Conservation (phyloP, 2,113 vertebrate genomes). For the Monarcha castaneiventris region DNA sequence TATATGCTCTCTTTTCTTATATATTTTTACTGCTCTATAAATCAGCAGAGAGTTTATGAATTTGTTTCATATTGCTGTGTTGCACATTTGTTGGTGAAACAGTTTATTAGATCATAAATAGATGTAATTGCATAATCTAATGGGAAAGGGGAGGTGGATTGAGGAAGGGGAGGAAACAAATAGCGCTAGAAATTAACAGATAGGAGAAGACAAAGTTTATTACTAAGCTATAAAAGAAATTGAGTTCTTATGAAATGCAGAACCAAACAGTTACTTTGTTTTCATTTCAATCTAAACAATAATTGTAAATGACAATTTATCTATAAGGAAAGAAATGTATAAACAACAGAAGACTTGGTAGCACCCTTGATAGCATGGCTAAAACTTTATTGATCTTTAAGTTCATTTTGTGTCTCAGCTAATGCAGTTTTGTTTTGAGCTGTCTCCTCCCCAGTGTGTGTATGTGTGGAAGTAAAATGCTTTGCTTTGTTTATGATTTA, state of each 20-base stretch:
- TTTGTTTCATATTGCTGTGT: background rate
- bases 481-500: background rate
- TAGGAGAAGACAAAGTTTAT: background rate
- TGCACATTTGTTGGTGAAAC: background rate
- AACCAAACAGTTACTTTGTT: background rate
- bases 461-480: background rate
- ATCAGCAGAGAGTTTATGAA: conserved; percentile 3
- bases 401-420: background rate
- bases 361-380: background rate
- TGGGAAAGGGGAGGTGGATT: background rate
- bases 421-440: background rate
- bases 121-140: conserved; percentile 4
- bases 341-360: background rate
- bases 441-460: background rate
- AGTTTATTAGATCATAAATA: conserved; percentile 10
- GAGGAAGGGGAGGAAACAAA: background rate
- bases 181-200: background rate
- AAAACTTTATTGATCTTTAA: background rate
- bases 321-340: background rate
- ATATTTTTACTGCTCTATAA: conserved; percentile 4
- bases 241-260: background rate
- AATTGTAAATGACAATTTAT: background rate
- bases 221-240: background rate
- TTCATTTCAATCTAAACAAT: background rate
- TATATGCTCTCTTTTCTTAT: background rate